phyloP scores from a whole-genome alignment of 2,113 vertebrate species.

The Trematocara variabile region DNA sequence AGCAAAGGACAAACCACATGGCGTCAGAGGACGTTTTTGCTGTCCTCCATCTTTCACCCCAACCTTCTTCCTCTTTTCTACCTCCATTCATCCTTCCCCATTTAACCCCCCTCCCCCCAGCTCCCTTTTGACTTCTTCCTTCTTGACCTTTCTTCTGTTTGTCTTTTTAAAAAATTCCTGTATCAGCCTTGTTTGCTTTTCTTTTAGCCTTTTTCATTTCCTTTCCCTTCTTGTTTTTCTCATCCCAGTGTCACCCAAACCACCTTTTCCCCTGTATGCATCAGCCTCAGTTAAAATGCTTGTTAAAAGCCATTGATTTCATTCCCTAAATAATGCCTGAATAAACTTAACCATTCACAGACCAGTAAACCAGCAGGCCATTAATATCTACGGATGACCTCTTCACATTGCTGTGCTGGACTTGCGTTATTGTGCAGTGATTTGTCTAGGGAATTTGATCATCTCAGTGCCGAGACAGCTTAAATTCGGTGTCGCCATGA shows the following conservation, averaged over 20 bases:
- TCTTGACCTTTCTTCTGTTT: background rate
- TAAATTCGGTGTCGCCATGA: background rate
- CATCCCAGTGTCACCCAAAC: background rate
- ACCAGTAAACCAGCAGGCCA: conserved; percentile 46
- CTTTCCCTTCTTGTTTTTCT: background rate
- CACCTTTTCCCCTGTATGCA: background rate
- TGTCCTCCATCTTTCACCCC: conserved; percentile 9
- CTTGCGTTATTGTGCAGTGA: background rate
- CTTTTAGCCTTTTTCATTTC: background rate
- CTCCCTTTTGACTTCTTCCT: background rate
- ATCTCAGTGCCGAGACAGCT: background rate
- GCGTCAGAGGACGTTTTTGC: background rate
- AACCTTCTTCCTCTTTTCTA: background rate
- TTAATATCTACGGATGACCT: conserved; percentile 52
- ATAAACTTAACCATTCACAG: conserved; percentile 58
- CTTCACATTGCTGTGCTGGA: background rate
- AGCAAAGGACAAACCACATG: background rate
- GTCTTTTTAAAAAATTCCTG: background rate
- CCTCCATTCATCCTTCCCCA: background rate
- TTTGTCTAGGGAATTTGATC: conserved; percentile 13
- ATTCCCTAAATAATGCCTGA: conserved; percentile 62
- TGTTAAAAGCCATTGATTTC: conserved; percentile 52
- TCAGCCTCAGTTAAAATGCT: background rate
- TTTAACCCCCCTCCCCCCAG: background rate
- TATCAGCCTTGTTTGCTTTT: background rate